phyloP scores from a whole-genome alignment of 2,797 vertebrate genomes.

The Eleutherodactylus coqui region DNA sequence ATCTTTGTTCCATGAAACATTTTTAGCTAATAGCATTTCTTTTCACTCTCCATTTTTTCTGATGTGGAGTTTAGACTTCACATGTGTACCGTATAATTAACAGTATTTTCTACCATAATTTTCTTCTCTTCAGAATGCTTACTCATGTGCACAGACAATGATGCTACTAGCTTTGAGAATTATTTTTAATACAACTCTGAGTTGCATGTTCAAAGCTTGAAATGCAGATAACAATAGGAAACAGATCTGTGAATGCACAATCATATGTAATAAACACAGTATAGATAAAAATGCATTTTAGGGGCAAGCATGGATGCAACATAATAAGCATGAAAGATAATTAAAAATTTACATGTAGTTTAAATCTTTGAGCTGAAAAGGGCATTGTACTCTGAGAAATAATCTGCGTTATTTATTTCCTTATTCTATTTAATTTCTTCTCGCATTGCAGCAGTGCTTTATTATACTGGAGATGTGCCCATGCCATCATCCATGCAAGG shows the following conservation, averaged over 20 bases:
- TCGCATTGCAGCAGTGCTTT: too few relatives aligned
- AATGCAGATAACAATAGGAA: conserved; percentile 39
- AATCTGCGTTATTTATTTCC: not conserved
- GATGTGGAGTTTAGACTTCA: conserved; percentile 50
- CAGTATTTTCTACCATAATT: conserved; percentile 61
- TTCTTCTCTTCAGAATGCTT: conserved; percentile 55
- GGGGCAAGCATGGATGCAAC: not conserved
- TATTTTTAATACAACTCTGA: conserved; percentile 50
- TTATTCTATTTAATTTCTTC: not conserved
- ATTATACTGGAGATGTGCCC: too few relatives aligned
- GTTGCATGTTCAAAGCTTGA: conserved; percentile 12
- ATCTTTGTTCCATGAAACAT: conserved; percentile 40
- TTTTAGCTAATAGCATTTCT: conserved; percentile 50
- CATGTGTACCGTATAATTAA: conserved; percentile 56
- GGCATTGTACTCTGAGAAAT: not conserved
- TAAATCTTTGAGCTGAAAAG: not conserved
- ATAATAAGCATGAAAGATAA: not conserved
- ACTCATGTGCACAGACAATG: conserved; percentile 51
- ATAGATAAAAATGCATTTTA: not conserved
- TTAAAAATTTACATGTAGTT: not conserved
- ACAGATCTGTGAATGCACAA: not conserved
- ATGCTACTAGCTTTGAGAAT: conserved; percentile 38
- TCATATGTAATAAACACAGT: not conserved
- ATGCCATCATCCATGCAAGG: too few relatives aligned
- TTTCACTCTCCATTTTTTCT: conserved; percentile 53